phyloP scores from a whole-genome alignment of 2,797 vertebrate genomes.

The Aphelocoma californica region DNA sequence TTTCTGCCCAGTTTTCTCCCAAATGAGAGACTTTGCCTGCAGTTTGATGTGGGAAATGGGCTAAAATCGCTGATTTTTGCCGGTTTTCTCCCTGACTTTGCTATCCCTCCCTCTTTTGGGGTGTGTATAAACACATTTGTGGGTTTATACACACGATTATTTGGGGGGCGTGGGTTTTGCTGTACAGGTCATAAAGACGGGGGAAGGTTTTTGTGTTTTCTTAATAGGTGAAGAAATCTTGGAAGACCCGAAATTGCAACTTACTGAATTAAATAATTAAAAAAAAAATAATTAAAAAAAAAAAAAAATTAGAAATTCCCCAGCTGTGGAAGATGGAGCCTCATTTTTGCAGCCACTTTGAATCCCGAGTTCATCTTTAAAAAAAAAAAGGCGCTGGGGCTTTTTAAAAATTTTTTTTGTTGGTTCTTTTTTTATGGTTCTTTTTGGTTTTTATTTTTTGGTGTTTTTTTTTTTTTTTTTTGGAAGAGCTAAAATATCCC shows the following conservation, averaged over 20 bases:
- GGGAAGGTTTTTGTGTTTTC: conserved; percentile 81
- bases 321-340: conserved; percentile 77
- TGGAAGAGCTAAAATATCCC: conserved; percentile 74
- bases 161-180: conserved; percentile 36
- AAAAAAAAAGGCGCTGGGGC: conserved; percentile 43
- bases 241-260: conserved; percentile 79
- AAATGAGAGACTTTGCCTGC: conserved; percentile 1
- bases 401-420: background rate
- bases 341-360: conserved; percentile 71
- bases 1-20: background rate
- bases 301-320: background rate
- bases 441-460: background rate
- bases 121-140: conserved; percentile 62
- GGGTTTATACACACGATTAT: conserved; percentile 52
- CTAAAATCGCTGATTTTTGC: background rate
- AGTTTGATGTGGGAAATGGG: conserved; percentile 18
- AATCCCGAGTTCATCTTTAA: conserved; percentile 71
- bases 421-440: background rate
- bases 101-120: background rate
- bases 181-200: conserved; percentile 75
- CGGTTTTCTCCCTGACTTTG: conserved; percentile 3
- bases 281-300: conserved; percentile 1
- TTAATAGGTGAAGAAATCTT: conserved; percentile 82
- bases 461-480: background rate
- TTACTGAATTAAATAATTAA: conserved; percentile 66